phyloP scores from a whole-genome alignment of 2,888 invertebrate genomes.

The Hesperia comma region DNA sequence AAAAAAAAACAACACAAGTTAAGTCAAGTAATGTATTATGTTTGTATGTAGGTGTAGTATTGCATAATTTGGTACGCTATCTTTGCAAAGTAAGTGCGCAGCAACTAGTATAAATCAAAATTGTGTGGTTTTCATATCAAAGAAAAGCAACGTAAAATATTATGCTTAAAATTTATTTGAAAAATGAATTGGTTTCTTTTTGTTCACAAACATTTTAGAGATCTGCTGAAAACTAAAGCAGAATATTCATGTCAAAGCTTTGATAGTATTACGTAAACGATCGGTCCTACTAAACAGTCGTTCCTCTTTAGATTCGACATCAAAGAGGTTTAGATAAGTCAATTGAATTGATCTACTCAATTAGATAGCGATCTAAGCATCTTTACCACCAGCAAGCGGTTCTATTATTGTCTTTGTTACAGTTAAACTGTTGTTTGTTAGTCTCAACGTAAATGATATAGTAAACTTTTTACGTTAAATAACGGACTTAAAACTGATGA shows the following conservation, averaged over 20 bases:
- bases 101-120: too few species aligned
- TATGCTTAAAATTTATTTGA: not conserved
- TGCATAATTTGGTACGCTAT: too few species aligned
- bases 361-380: not conserved
- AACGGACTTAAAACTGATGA: too few species aligned
- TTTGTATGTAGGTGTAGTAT: too few species aligned
- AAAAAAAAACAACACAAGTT: too few species aligned
- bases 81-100: too few species aligned
- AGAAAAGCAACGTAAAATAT: too few species aligned
- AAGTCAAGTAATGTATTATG: too few species aligned
- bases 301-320: not conserved
- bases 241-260: conserved; percentile 5
- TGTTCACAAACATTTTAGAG: too few species aligned
- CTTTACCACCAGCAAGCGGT: not conserved
- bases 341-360: conserved; percentile 5
- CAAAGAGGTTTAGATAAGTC: conserved; percentile 5
- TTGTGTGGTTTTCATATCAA: too few species aligned
- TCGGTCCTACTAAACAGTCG: not conserved
- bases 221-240: not conserved
- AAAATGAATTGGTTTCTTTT: not conserved
- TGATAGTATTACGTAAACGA: not conserved
- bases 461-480: too few species aligned
- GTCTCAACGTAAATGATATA: not conserved
- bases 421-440: not conserved
- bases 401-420: not conserved